These are phyloP conservation scores for Argyra leucocephala DNA, from an alignment of 2,888 invertebrate species.

Conservation along the genomic window DNA sequence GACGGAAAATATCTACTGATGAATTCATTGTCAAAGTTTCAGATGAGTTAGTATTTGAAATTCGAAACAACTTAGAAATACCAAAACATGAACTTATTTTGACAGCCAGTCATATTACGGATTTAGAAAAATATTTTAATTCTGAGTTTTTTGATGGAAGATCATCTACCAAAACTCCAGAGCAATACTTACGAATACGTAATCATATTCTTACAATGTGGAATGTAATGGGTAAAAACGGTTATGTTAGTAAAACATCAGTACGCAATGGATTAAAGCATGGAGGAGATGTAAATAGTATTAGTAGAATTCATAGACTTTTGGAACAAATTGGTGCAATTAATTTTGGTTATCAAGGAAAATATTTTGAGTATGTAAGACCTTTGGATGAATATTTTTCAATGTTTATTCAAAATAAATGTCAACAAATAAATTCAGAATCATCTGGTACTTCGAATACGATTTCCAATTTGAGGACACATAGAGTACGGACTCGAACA, in stretches of 20 bases:
- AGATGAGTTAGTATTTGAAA: slow-evolving; percentile 9
- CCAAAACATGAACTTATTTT: slow-evolving; percentile 44
- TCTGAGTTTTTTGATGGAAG: slow-evolving; percentile 50
- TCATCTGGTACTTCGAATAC: slow-evolving; percentile 6
- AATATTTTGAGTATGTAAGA: slow-evolving; percentile 29
- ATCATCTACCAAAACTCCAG: slow-evolving; percentile 46
- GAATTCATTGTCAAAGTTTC: not conserved
- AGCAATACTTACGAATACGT: slow-evolving; percentile 50
- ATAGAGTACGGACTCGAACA: slow-evolving; percentile 16
- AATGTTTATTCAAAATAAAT: slow-evolving; percentile 18
- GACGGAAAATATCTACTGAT: not conserved
- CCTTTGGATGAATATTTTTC: slow-evolving; percentile 23
- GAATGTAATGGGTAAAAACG: slow-evolving; percentile 33
- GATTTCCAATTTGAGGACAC: not conserved
- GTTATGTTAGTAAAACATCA: slow-evolving; percentile 51
- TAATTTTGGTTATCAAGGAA: slow-evolving; percentile 51
- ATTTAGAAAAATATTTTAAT: slow-evolving; percentile 49
- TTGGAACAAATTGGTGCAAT: slow-evolving; percentile 55
- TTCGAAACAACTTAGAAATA: slow-evolving; percentile 27
- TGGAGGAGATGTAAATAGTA: slow-evolving; percentile 54
- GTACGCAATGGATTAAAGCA: slow-evolving; percentile 50
- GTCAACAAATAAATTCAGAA: not conserved
- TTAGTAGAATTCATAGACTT: slow-evolving; percentile 51
- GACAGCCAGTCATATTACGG: slow-evolving; percentile 40
- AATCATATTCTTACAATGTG: slow-evolving; percentile 51